Evolutionary conservation across 2,797 vertebrate species (phyloP).

Genomic region (Glossophaga mutica): DNA sequence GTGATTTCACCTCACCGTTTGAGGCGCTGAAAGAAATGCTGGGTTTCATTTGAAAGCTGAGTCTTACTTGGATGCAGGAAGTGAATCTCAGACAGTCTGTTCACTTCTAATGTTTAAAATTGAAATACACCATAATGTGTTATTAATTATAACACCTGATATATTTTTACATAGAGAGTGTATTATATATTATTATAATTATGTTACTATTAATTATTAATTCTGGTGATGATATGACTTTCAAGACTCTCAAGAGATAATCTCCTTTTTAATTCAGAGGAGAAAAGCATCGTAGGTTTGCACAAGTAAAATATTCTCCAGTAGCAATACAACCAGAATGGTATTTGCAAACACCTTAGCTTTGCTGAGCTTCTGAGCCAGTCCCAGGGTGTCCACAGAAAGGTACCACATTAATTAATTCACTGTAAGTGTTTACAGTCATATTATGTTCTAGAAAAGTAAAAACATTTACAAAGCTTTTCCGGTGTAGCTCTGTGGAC

Average conservation of each 20-base stretch:
- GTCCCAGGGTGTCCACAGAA: conserved; percentile 74
- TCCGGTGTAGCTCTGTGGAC: background rate
- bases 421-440: conserved; percentile 62
- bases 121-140: conserved; percentile 78
- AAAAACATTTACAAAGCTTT: conserved; percentile 50
- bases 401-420: conserved; percentile 77
- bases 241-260: conserved; percentile 80
- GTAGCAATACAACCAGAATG: conserved; percentile 74
- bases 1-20: conserved; percentile 56
- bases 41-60: conserved; percentile 54
- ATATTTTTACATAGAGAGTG: background rate
- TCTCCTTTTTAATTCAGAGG: conserved; percentile 78
- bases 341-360: conserved; percentile 64
- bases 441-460: conserved; percentile 46
- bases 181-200: background rate
- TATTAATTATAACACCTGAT: conserved; percentile 70
- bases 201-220: conserved; percentile 78
- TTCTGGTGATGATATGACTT: conserved; percentile 80
- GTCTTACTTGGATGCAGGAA: conserved; percentile 62
- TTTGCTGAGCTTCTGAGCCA: conserved; percentile 77
- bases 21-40: conserved; percentile 19
- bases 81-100: conserved; percentile 75
- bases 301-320: conserved; percentile 79
- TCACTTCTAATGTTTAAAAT: conserved; percentile 79
- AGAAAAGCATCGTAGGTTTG: conserved; percentile 77